A percentile compares a stretch with the other conserved stretches of the same genome.
phyloP scores from a whole-genome alignment of 2,113 vertebrate genomes.

The Rissa tridactyla region DNA sequence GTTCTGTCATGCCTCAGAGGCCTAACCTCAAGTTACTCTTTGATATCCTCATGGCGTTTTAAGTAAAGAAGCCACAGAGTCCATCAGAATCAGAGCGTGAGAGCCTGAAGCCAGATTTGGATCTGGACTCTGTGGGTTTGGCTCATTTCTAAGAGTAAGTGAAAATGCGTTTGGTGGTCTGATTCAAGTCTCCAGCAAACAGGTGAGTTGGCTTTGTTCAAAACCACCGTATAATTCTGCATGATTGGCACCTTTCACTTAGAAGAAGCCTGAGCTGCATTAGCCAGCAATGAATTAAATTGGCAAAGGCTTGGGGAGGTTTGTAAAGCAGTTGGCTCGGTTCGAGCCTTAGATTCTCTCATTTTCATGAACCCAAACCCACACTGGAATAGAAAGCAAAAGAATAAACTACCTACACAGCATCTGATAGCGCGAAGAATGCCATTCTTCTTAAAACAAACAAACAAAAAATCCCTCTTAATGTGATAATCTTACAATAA shows the following conservation, averaged over 20 bases:
- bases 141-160: background rate
- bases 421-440: background rate
- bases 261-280: background rate
- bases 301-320: background rate
- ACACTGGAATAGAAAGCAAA: background rate
- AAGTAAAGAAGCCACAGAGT: background rate
- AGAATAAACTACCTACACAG: background rate
- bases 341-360: background rate
- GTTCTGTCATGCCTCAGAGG: background rate
- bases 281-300: background rate
- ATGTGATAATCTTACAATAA: constrained; percentile 35
- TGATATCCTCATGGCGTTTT: background rate
- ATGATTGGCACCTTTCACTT: constrained; percentile 24
- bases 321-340: background rate
- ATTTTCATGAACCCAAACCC: constrained; percentile 5
- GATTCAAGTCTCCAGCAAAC: constrained; percentile 31
- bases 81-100: background rate
- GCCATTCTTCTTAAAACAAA: background rate
- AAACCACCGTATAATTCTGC: constrained; percentile 23
- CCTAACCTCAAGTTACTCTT: background rate
- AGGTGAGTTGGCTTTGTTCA: constrained; percentile 50
- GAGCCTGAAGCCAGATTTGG: background rate
- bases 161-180: constrained; percentile 34
- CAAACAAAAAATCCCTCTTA: background rate
- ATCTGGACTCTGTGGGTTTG: constrained; percentile 39